Evolutionary conservation across 2,888 invertebrate species (phyloP).

Genomic region (Andrena bicolor): DNA sequence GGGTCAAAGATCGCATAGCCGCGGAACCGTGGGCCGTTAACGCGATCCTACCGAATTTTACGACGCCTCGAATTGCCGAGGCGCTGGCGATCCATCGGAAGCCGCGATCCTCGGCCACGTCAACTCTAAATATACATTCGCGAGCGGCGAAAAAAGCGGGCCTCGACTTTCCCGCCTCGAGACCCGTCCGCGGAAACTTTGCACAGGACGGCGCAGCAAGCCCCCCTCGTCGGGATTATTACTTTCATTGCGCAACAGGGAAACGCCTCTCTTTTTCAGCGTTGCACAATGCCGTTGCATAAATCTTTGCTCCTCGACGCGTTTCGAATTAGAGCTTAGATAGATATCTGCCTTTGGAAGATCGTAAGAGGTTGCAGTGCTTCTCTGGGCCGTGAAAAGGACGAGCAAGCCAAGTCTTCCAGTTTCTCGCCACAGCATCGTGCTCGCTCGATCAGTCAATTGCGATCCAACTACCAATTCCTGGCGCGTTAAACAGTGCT

Average conservation of each 20-base stretch:
- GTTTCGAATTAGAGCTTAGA: neutral
- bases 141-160: constrained; percentile 43
- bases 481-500: neutral
- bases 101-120: constrained; percentile 63
- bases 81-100: constrained; percentile 35
- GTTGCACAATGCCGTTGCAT: constrained; percentile 33
- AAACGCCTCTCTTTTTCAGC: constrained; percentile 14
- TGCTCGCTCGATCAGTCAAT: neutral
- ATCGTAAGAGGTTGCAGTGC: neutral
- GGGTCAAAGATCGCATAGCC: constrained; percentile 12
- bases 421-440: too few species aligned
- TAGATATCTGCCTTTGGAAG: neutral
- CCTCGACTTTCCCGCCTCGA: constrained; percentile 54
- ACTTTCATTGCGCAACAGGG: constrained; percentile 27
- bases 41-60: constrained; percentile 40
- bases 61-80: constrained; percentile 34
- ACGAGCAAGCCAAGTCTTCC: too few species aligned
- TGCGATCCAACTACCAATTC: neutral
- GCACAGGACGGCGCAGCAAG: neutral
- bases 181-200: neutral
- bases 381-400: too few species aligned
- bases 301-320: constrained; percentile 8
- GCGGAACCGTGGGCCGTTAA: constrained; percentile 7
- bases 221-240: neutral
- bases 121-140: constrained; percentile 77